Conservation (phyloP, 2,888 invertebrate species). For the Nipponacmea schrenckii region DNA sequence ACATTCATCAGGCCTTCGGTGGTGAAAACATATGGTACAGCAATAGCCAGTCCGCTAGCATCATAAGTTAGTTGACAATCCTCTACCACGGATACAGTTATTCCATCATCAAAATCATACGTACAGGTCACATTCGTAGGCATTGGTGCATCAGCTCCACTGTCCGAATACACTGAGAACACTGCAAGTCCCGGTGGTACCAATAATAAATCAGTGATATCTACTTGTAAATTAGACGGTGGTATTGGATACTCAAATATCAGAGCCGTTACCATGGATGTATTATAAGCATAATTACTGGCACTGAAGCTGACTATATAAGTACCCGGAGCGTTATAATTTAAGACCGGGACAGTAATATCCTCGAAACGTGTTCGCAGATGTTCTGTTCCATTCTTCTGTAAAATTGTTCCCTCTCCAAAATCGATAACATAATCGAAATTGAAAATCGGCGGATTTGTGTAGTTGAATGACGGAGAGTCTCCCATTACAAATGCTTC, state of each 20-base stretch:
- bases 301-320: neutral
- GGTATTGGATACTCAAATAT: constrained; percentile 1
- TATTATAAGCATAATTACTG: neutral
- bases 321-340: neutral
- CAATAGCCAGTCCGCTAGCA: neutral
- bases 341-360: neutral
- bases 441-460: neutral
- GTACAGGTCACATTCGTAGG: neutral
- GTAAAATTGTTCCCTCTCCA: neutral
- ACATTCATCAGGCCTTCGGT: neutral
- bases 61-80: neutral
- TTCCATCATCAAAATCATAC: neutral
- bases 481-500: neutral
- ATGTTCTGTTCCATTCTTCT: neutral
- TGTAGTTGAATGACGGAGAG: neutral
- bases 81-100: neutral
- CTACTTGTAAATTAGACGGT: neutral
- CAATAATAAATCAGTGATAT: neutral
- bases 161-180: neutral
- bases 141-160: neutral
- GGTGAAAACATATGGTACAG: neutral
- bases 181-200: neutral
- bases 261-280: neutral
- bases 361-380: neutral
- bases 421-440: neutral